Percentiles rank a stretch among this genome's conserved stretches.
Conservation (phyloP, 1,140 invertebrate species). For the Drosophila sucinea region DNA sequence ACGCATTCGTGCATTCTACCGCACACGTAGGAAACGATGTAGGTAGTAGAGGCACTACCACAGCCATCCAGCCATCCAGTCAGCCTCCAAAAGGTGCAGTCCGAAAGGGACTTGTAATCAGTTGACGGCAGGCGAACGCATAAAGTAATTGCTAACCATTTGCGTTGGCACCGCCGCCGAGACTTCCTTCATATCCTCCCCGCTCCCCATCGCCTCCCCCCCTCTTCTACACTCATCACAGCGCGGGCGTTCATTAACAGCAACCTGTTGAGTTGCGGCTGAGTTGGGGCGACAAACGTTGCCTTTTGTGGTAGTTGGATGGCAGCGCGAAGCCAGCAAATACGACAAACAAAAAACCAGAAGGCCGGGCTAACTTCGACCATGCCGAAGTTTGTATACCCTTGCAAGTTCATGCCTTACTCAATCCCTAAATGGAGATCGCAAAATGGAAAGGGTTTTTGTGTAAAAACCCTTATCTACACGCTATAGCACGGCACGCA, state of each 20-base stretch:
- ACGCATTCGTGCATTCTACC: slow-evolving; percentile 79
- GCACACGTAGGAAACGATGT: slow-evolving; percentile 62
- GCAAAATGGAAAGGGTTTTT: no score
- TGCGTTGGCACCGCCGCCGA: slow-evolving; percentile 73
- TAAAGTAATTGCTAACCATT: slow-evolving; percentile 81
- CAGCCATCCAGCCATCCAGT: background rate
- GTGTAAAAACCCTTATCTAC: no score
- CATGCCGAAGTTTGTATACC: no score
- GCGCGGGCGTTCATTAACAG: slow-evolving; percentile 80
- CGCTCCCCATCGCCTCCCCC: slow-evolving; percentile 2
- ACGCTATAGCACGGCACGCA: no score
- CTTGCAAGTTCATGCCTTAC: no score
- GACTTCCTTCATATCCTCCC: slow-evolving; percentile 34
- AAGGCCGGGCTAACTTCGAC: no score
- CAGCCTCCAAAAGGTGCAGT: slow-evolving; percentile 47
- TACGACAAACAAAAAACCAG: slow-evolving; percentile 14
- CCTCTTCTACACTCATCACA: slow-evolving; percentile 24
- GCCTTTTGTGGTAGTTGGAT: slow-evolving; percentile 63
- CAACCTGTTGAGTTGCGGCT: slow-evolving; percentile 74
- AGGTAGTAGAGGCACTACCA: slow-evolving; percentile 2
- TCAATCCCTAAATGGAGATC: no score
- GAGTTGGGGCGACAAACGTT: slow-evolving; percentile 68
- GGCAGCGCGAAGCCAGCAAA: slow-evolving; percentile 12
- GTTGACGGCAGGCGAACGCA: slow-evolving; percentile 75
- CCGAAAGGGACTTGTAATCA: slow-evolving; percentile 73